Percentiles rank a stretch among this genome's conserved stretches.
phyloP scores from a whole-genome alignment of 2,888 invertebrate species.

The Eupithecia inturbata region DNA sequence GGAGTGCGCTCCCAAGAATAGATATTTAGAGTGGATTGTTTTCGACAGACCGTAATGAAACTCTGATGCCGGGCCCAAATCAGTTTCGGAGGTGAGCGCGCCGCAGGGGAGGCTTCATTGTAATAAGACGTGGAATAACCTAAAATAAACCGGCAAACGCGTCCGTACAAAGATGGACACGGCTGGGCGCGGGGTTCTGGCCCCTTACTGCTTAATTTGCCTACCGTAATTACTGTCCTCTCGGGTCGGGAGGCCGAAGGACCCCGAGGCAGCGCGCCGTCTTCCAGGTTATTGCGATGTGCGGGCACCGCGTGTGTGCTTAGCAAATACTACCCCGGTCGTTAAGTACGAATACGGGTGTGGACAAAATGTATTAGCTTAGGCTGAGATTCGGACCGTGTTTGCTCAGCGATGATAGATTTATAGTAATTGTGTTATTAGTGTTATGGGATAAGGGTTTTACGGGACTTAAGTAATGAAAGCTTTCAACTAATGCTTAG shows the following conservation, averaged over 20 bases:
- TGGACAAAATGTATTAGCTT: constrained; percentile 85
- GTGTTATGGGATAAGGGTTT: constrained; percentile 84
- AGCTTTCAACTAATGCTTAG: constrained; percentile 79
- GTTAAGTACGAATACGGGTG: constrained; percentile 84
- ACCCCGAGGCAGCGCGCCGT: constrained; percentile 77
- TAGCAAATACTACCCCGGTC: constrained; percentile 81
- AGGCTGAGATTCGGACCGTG: constrained; percentile 83
- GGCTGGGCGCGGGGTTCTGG: constrained; percentile 63
- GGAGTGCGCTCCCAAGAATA: constrained; percentile 82
- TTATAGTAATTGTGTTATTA: constrained; percentile 85
- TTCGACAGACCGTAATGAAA: constrained; percentile 85
- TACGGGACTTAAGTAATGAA: constrained; percentile 84
- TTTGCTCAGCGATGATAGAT: constrained; percentile 83
- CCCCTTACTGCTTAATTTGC: constrained; percentile 85
- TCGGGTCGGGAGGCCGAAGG: constrained; percentile 71
- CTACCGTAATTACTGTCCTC: constrained; percentile 85
- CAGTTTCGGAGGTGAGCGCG: constrained; percentile 82
- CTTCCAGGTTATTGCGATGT: constrained; percentile 82
- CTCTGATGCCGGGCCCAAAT: constrained; percentile 82
- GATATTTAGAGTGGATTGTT: constrained; percentile 85
- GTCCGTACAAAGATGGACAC: constrained; percentile 54
- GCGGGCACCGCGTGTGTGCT: constrained; percentile 82
- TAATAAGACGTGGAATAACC: constrained; percentile 83
- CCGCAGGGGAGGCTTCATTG: constrained; percentile 83
- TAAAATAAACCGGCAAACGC: constrained; percentile 75